Percentiles rank a stretch among this genome's conserved stretches.
Evolutionary conservation across 2,797 vertebrate genomes (phyloP).

Genomic region (Myotis findleyi): DNA sequence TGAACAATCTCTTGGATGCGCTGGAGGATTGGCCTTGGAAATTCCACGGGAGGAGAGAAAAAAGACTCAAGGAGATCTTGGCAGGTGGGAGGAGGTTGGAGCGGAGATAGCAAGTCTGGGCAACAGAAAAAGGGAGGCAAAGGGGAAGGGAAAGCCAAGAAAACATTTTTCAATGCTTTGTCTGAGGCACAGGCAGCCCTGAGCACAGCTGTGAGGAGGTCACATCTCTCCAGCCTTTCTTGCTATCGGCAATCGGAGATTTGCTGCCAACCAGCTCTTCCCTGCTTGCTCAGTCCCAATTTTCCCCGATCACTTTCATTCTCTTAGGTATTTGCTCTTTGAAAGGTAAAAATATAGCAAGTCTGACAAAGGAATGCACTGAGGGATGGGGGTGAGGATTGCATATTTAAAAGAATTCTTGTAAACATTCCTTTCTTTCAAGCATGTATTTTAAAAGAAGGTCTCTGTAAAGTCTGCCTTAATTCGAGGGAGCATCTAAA

Average conservation of each 20-base stretch:
- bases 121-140: not conserved
- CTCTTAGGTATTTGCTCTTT: not conserved
- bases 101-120: not conserved
- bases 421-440: slow-evolving; percentile 10
- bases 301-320: not conserved
- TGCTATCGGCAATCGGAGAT: not conserved
- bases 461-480: not conserved
- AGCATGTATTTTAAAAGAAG: not conserved
- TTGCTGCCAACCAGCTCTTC: no score
- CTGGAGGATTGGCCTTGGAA: not conserved
- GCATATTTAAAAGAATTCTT: slow-evolving; percentile 27
- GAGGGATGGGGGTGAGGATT: not conserved
- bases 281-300: not conserved
- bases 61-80: not conserved
- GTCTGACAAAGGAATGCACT: not conserved
- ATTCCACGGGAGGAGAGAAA: not conserved
- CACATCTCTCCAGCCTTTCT: not conserved
- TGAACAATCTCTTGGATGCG: not conserved
- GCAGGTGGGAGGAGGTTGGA: not conserved
- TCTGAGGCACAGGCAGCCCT: not conserved
- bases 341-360: not conserved
- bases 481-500: not conserved
- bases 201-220: not conserved
- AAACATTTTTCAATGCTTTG: slow-evolving; percentile 15
- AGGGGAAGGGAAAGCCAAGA: not conserved